Conservation (phyloP, 2,797 vertebrate species). For the Gorsachius magnificus region DNA sequence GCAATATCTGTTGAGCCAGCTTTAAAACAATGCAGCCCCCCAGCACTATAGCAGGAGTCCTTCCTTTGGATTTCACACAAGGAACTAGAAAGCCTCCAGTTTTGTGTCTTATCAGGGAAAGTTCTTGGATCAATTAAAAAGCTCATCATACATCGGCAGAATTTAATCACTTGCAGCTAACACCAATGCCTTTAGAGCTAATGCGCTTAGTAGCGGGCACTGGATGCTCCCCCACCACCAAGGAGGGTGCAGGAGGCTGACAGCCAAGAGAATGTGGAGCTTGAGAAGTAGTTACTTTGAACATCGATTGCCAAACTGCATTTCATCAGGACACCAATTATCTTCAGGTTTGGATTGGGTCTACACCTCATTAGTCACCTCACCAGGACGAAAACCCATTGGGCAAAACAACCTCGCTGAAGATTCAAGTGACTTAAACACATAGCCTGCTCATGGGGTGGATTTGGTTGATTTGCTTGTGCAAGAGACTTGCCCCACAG, state of each 20-base stretch:
- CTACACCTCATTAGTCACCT: neutral
- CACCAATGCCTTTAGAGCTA: neutral
- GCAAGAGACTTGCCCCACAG: neutral
- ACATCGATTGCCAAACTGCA: neutral
- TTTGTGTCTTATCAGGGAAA: neutral
- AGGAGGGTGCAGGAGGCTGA: neutral
- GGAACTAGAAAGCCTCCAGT: neutral
- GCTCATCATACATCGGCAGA: neutral
- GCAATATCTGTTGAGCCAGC: neutral
- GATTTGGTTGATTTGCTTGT: neutral
- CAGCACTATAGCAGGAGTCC: neutral
- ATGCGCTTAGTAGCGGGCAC: neutral
- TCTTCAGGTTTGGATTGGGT: neutral
- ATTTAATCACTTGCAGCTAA: neutral
- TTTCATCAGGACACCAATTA: neutral
- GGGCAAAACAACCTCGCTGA: neutral
- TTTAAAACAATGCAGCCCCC: neutral
- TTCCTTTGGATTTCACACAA: neutral
- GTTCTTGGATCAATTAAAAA: neutral
- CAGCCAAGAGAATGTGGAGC: neutral
- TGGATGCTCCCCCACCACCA: neutral
- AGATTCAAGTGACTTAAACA: neutral
- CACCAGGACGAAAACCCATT: neutral
- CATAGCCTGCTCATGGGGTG: accelerated
- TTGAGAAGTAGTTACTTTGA: neutral